Evolutionary conservation across 2,797 vertebrate species (phyloP), one percentile per base, ranked within the genome.

Genomic region (Ptychobarbus kaznakovi): DNA sequence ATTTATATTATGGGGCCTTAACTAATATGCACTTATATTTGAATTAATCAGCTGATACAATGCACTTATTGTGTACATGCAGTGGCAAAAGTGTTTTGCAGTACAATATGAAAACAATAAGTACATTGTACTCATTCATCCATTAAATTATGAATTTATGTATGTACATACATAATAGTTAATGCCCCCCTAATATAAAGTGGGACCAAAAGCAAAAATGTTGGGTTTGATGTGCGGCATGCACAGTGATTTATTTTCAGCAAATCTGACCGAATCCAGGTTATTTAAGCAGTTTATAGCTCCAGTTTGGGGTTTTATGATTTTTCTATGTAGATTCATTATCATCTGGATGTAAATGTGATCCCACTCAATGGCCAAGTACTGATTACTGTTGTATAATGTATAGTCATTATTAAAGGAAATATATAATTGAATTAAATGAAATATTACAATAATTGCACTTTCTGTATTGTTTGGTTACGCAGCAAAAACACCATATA

Each of bases 201-300:
- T 56, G 20, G 20, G 8, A 10, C 53, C 53, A 56, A 56, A 56
- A 49, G 16, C 15, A 16, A 49, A 16, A 56, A 10, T 22, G 0
- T 3, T 63, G 12, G 13, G 12, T 63, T 15, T 15, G 5, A 28
- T 15, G 8, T 56, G 22, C 1, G 3, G 61, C 25, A 63, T 28
- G 25, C 32, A 68, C 6, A n/a, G 6, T 56, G 6, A 58, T 38
- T 38, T 75, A 0, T 53, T 1, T 76, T 38, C 32, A 76, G 20
- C 11, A 76, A 76, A 76, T 38, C 20, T 56, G 18, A 38, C 18
- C 35, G 5, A 76, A 56, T 53, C 11, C 25, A 53, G 18, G 5
- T n/a, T 32, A 76, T 76, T 76, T 11, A 56, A 76, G 32, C 49
- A 38, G 51, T 76, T 76, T 76, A 22, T 12, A 53, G 20, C 32